Percentiles rank a stretch among this genome's conserved stretches.
These are phyloP conservation scores for Leptopilina syphax DNA, from an alignment of 2,888 invertebrate genomes.

Conservation along the genomic window DNA sequence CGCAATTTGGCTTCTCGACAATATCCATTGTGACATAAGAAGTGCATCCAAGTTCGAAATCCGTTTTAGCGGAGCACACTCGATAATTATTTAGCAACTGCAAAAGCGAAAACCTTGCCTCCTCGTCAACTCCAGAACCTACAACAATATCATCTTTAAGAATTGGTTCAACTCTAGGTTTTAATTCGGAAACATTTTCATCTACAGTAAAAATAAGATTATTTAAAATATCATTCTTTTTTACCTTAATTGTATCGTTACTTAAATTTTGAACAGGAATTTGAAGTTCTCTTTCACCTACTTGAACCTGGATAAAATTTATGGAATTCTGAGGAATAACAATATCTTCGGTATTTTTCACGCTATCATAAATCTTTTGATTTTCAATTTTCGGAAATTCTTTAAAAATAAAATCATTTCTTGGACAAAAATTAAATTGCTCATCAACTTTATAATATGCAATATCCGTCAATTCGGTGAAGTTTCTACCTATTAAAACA, in stretches of 20 bases:
- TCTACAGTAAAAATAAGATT: background rate
- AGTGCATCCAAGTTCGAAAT: conserved; percentile 48
- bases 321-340: conserved; percentile 40
- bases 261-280: conserved; percentile 9
- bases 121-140: background rate
- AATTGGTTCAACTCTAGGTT: conserved; percentile 18
- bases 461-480: conserved; percentile 53
- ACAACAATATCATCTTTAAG: conserved; percentile 12
- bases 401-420: background rate
- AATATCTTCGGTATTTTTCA: conserved; percentile 13
- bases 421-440: conserved; percentile 24
- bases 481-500: conserved; percentile 57
- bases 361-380: background rate
- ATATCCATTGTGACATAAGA: conserved; percentile 53
- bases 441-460: conserved; percentile 53
- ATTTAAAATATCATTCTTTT: background rate
- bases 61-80: conserved; percentile 45
- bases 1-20: conserved; percentile 43
- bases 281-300: conserved; percentile 9
- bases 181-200: conserved; percentile 5
- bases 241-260: background rate
- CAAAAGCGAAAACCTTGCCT: conserved; percentile 6
- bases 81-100: conserved; percentile 39
- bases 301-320: conserved; percentile 42
- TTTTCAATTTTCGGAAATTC: background rate